Evolutionary conservation across 2,888 invertebrate species (phyloP), one percentile per base, ranked within the genome.

Genomic region (Brassicogethes aeneus): DNA sequence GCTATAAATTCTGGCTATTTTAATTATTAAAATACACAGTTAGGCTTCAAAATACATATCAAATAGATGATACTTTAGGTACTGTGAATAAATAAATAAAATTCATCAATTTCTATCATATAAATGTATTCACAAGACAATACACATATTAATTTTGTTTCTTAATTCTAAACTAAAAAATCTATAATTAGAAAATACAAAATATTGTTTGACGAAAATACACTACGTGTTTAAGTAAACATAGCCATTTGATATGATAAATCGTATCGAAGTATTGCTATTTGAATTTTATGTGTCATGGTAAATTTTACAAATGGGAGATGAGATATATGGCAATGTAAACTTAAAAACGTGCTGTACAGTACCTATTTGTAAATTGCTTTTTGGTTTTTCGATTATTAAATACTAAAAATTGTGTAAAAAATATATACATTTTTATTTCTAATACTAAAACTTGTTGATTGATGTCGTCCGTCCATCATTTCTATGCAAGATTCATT

Each of bases 51-150:
- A n/a, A n/a, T n/a, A n/a, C n/a, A n/a, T n/a, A n/a, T n/a, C n/a
- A n/a, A n/a, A n/a, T n/a, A n/a, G n/a, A n/a, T n/a, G n/a, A n/a
- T n/a, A n/a, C n/a, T n/a, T n/a, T n/a, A n/a, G n/a, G n/a, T n/a
- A n/a, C n/a, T n/a, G n/a, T n/a, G n/a, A n/a, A n/a, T n/a, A n/a
- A n/a, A n/a, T n/a, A n/a, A n/a, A n/a, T n/a, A n/a, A n/a, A n/a
- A n/a, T n/a, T n/a, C n/a, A n/a, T n/a, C n/a, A 10, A 16, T n/a
- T 33, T 47, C 52, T 45, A 55, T 57, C 57, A 56, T 59, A 59
- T 57, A 59, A 59, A 59, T 59, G 65, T 66, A 68, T 68, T 67
- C 66, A 66, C 67, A 68, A 64, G 67, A 67, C 67, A 60, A 59
- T 65, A 67, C 67, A 67, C 62, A 62, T 65, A 62, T 56, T 57